Evolutionary conservation across 2,888 invertebrate species (phyloP).

Genomic region (Mechanitis mazaeus): DNA sequence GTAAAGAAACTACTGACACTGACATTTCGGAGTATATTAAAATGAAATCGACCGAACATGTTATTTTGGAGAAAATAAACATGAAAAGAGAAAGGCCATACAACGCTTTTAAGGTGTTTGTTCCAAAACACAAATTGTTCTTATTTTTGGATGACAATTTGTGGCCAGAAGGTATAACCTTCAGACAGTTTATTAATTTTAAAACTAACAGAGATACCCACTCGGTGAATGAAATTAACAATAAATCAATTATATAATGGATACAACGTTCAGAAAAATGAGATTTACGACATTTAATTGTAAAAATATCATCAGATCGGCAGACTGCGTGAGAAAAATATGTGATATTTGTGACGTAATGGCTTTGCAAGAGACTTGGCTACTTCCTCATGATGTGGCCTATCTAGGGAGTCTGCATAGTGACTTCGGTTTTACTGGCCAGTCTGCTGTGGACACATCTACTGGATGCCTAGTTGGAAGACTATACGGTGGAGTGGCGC

Average conservation of each 20-base stretch:
- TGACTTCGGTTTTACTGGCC: slow-evolving; percentile 4
- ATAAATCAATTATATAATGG: slow-evolving; percentile 1
- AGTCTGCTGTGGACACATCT: background rate
- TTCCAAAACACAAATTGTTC: slow-evolving; percentile 22
- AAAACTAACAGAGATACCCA: slow-evolving; percentile 4
- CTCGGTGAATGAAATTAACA: background rate
- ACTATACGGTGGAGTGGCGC: slow-evolving; percentile 7
- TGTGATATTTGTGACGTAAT: background rate
- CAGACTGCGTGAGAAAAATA: background rate
- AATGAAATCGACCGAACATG: slow-evolving; percentile 13
- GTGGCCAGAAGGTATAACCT: slow-evolving; percentile 28
- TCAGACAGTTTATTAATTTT: slow-evolving; percentile 8
- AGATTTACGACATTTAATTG: slow-evolving; percentile 7
- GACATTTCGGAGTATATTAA: slow-evolving; percentile 24
- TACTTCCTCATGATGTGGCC: slow-evolving; percentile 5
- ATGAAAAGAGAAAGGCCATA: slow-evolving; percentile 21
- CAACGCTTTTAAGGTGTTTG: slow-evolving; percentile 27
- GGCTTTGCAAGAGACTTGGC: background rate
- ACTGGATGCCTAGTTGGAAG: slow-evolving; percentile 1
- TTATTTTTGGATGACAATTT: slow-evolving; percentile 26
- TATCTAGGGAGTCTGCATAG: slow-evolving; percentile 7
- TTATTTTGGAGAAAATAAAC: slow-evolving; percentile 17
- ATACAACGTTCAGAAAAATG: background rate
- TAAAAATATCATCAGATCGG: slow-evolving; percentile 2
- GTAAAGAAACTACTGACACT: slow-evolving; percentile 14